phyloP scores from a whole-genome alignment of 2,113 vertebrate genomes.

The Limanda limanda region DNA sequence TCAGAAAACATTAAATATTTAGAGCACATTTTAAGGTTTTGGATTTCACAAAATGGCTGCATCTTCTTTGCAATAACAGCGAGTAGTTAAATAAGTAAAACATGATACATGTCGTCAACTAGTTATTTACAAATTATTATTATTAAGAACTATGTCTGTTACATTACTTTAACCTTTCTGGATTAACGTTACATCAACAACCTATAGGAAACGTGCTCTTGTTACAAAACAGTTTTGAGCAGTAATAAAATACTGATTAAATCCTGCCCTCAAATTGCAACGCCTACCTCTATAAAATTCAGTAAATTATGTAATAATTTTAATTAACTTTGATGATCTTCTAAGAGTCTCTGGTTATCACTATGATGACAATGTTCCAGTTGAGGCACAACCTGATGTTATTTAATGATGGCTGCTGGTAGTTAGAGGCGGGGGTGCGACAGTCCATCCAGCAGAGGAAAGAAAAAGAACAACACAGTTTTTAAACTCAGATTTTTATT shows the following conservation, averaged over 20 bases:
- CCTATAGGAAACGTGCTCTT: too few species aligned
- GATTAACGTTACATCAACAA: too few species aligned
- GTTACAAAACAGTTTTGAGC: too few species aligned
- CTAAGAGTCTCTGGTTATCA: background rate
- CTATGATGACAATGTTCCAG: background rate
- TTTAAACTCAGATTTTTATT: slow-evolving; percentile 85
- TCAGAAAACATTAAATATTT: too few species aligned
- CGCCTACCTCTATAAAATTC: background rate
- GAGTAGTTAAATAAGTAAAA: background rate
- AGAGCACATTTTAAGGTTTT: too few species aligned
- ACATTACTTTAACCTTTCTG: too few species aligned
- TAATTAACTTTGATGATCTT: background rate
- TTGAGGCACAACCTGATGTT: background rate
- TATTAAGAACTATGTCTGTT: too few species aligned
- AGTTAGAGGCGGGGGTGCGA: slow-evolving; percentile 9
- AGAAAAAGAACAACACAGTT: slow-evolving; percentile 52
- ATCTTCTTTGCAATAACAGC: background rate
- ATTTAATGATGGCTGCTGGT: background rate
- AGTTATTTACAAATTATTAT: too few species aligned
- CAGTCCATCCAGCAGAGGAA: slow-evolving; percentile 26
- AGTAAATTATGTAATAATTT: background rate
- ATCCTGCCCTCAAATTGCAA: background rate
- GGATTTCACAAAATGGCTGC: background rate
- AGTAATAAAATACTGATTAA: slow-evolving; percentile 1
- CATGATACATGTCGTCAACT: background rate